Evolutionary conservation across 2,888 invertebrate species (phyloP).

Genomic region (Drosophila monieri): DNA sequence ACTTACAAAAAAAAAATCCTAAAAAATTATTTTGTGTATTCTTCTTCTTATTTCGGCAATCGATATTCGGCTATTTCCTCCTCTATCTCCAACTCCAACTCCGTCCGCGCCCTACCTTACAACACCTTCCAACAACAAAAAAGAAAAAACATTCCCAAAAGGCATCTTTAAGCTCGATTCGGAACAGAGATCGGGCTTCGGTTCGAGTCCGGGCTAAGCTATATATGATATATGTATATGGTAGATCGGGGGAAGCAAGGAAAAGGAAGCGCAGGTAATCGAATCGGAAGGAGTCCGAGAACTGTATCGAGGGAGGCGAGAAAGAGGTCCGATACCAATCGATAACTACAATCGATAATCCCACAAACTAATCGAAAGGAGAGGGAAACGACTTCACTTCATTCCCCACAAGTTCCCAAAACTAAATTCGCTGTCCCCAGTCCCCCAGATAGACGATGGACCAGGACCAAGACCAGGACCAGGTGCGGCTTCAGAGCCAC

Average conservation of each 20-base stretch:
- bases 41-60: constrained; percentile 2
- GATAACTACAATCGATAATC: no score
- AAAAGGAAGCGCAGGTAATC: not conserved
- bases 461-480: not conserved
- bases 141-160: not conserved
- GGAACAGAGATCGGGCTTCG: not conserved
- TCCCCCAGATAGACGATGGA: not conserved
- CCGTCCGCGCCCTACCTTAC: not conserved
- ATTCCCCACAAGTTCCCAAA: no score
- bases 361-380: no score
- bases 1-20: not conserved
- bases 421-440: no score
- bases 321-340: not conserved
- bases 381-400: no score
- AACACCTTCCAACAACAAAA: no score
- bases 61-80: not conserved
- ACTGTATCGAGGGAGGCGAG: not conserved
- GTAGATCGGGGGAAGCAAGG: no score
- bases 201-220: no score
- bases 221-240: no score
- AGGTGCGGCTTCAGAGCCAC: not conserved
- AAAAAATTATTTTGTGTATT: constrained; percentile 3
- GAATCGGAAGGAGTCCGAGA: not conserved
- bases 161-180: not conserved
- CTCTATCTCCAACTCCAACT: not conserved